These are phyloP conservation scores for Euclidia mi DNA, from an alignment of 2,888 invertebrate genomes.

Conservation along the genomic window DNA sequence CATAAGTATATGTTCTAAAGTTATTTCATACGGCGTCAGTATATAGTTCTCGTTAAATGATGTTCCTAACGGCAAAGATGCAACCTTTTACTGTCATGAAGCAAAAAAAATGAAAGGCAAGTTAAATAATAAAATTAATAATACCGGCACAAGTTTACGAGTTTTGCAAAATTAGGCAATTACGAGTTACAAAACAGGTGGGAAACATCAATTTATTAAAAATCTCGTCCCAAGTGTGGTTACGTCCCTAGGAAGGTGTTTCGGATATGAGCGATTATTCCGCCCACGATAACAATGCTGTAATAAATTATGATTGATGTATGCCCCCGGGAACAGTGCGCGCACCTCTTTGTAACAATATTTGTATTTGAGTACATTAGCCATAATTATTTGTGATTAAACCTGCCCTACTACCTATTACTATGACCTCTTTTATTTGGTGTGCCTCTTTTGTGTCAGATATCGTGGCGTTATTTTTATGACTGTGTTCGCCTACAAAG, in stretches of 20 bases:
- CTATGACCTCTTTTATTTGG: background rate
- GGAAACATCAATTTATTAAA: conserved; percentile 54
- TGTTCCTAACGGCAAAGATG: too few species aligned
- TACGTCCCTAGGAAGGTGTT: conserved; percentile 78
- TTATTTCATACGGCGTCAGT: too few species aligned
- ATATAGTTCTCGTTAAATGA: too few species aligned
- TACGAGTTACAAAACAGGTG: conserved; percentile 43
- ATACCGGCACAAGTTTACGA: conserved; percentile 15
- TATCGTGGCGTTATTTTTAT: too few species aligned
- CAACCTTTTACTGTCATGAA: too few species aligned
- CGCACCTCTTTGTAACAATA: conserved; percentile 76
- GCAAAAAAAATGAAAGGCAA: background rate
- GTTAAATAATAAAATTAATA: conserved; percentile 8
- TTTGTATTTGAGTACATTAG: conserved; percentile 56
- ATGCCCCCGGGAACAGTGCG: conserved; percentile 65
- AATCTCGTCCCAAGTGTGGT: conserved; percentile 58
- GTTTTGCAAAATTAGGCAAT: conserved; percentile 30
- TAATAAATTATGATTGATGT: conserved; percentile 90
- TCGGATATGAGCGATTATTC: conserved; percentile 89
- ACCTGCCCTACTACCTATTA: conserved; percentile 1
- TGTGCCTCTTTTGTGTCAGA: too few species aligned
- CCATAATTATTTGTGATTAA: conserved; percentile 16
- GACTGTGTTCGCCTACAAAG: too few species aligned
- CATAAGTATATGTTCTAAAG: too few species aligned
- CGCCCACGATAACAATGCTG: conserved; percentile 83